Evolutionary conservation across 2,888 invertebrate species (phyloP), one percentile per base, ranked within the genome.

Genomic region (Aquatica leii): DNA sequence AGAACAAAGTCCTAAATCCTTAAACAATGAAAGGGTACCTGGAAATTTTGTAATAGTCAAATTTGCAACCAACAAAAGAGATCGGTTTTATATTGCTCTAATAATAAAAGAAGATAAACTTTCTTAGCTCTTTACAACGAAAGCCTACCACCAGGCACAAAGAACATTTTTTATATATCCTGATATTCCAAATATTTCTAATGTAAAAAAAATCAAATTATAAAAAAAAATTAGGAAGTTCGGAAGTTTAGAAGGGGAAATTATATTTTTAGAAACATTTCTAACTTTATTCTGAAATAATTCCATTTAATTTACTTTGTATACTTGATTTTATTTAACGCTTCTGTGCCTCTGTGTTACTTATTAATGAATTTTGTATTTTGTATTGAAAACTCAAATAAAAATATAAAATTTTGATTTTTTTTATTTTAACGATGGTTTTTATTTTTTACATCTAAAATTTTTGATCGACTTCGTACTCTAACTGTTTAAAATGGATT

Each of bases 1-100:
- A 24, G 24, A 46, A 8, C 3, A n/a, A 20, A 21, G 12, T 24
- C n/a, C 1, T 6, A 24, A 49, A 24, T 14, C 49, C 21, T 24
- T 24, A 11, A 11, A 49, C n/a, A 1, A 3, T 6, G 9, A 4
- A 8, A 5, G 17, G 17, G 12, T 9, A 17, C 14, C 35, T 11
- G 21, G 15, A 11, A 18, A 37, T 20, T 52, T 52, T 37, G n/a
- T 52, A 11, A 20, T 35, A n/a, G 15, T 8, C 1, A 17, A 37
- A 18, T 52, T 35, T 18, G 4, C 2, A 20, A 52, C 52, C 1
- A 52, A 52, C 18, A 52, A 51, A 35, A 14, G 51, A 17, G 51
- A 4, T 24, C 24, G 2, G 6, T 4, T 4, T 24, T 24, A 24
- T 24, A 6, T 24, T 6, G 6, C 4, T 24, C 6, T 24, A 6